Evolutionary conservation across 2,888 invertebrate species (phyloP).

Genomic region (Hedya salicella): DNA sequence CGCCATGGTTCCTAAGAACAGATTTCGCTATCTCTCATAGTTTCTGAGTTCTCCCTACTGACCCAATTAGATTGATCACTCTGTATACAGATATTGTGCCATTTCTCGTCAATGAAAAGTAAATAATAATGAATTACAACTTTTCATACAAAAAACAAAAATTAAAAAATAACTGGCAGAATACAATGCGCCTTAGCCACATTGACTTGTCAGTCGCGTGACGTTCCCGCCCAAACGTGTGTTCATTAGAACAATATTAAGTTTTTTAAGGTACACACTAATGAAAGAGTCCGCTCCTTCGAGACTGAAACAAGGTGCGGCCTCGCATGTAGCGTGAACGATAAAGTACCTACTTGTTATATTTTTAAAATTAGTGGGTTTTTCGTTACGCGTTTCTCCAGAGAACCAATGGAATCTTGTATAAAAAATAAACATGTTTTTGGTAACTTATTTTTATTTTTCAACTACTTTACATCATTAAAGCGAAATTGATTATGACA

Average conservation of each 20-base stretch:
- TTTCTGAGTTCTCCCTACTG: too few species aligned
- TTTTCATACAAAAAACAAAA: too few species aligned
- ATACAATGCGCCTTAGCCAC: constrained; percentile 21
- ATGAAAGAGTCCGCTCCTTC: constrained; percentile 83
- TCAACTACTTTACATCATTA: too few species aligned
- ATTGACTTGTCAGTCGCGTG: constrained; percentile 67
- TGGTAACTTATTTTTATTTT: too few species aligned
- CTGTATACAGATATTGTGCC: too few species aligned
- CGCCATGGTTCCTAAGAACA: too few species aligned
- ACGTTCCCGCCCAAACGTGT: constrained; percentile 74
- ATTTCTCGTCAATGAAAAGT: neutral
- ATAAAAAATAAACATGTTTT: too few species aligned
- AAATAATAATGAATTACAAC: neutral
- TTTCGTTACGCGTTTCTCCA: neutral
- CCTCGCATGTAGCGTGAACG: constrained; percentile 57
- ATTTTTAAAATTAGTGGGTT: constrained; percentile 26
- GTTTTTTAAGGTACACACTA: constrained; percentile 77
- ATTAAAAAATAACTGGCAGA: neutral
- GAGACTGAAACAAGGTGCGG: constrained; percentile 73
- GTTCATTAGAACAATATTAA: constrained; percentile 74
- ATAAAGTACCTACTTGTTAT: constrained; percentile 29
- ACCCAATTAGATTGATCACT: too few species aligned
- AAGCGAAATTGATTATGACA: too few species aligned
- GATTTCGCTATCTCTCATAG: too few species aligned
- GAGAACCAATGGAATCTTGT: constrained; percentile 5